Conservation (phyloP, 2,888 invertebrate species). For the Lordiphosa fenestrarum region DNA sequence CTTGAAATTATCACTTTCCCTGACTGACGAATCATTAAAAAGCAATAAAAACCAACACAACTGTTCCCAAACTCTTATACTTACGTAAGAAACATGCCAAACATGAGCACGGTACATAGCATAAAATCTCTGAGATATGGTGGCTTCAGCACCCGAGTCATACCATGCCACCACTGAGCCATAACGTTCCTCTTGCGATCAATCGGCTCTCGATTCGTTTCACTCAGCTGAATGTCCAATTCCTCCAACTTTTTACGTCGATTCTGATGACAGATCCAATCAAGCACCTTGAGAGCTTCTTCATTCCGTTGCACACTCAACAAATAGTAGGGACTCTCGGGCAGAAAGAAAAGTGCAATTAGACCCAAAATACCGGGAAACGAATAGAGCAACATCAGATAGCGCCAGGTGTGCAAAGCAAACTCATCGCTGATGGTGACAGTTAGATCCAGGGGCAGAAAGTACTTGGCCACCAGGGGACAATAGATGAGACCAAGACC, state of each 20-base stretch:
- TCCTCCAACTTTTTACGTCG: slow-evolving; percentile 10
- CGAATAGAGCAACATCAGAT: slow-evolving; percentile 1
- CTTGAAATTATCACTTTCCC: too few relatives aligned
- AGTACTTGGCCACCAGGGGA: slow-evolving; percentile 2
- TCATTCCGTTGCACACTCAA: slow-evolving; percentile 7
- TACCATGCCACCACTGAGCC: background rate
- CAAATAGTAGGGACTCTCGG: slow-evolving; percentile 22
- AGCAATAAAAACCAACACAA: too few relatives aligned
- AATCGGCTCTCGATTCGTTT: background rate
- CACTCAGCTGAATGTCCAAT: background rate
- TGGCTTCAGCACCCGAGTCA: background rate
- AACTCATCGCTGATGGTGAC: background rate
- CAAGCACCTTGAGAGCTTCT: slow-evolving; percentile 1
- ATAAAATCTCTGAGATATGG: background rate
- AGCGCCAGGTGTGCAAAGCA: slow-evolving; percentile 14
- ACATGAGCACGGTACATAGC: slow-evolving; percentile 2
- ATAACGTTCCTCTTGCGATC: background rate
- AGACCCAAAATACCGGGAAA: slow-evolving; percentile 12
- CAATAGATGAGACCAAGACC: slow-evolving; percentile 3
- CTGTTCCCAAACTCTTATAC: background rate
- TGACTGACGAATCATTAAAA: too few relatives aligned
- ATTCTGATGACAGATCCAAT: slow-evolving; percentile 20
- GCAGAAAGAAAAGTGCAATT: slow-evolving; percentile 7
- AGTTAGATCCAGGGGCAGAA: background rate
- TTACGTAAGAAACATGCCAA: slow-evolving; percentile 20